A percentile compares a stretch with the other conserved stretches of the same genome.
Evolutionary conservation across 2,113 vertebrate species (phyloP).

Genomic region (Dasyurus viverrinus): DNA sequence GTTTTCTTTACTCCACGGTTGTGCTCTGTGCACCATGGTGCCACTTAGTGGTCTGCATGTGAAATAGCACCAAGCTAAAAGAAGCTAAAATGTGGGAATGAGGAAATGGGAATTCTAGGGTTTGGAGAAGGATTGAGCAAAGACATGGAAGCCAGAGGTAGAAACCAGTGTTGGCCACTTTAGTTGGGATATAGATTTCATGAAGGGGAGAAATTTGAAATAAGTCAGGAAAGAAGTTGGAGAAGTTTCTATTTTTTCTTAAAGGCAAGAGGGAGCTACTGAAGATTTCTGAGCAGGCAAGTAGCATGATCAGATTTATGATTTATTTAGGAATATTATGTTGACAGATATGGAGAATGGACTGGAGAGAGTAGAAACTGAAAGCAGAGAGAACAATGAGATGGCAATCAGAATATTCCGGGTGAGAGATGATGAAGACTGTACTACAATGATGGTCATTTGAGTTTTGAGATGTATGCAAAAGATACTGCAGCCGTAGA

Average conservation of each 20-base stretch:
- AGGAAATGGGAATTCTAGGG: background rate
- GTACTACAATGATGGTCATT: background rate
- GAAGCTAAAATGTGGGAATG: background rate
- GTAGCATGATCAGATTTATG: background rate
- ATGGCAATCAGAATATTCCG: background rate
- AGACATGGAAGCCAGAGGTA: background rate
- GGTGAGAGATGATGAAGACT: background rate
- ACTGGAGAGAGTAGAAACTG: background rate
- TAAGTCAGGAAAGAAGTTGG: background rate
- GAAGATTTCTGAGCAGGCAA: background rate
- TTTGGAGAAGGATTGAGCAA: background rate
- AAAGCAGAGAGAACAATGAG: background rate
- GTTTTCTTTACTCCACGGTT: background rate
- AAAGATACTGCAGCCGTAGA: background rate
- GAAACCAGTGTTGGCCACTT: background rate
- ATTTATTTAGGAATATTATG: too few species aligned
- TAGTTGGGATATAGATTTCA: background rate
- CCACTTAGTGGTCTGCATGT: background rate
- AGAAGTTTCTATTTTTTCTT: background rate
- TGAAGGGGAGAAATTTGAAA: background rate
- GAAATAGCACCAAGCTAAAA: background rate
- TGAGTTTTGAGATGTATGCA: background rate
- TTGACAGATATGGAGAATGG: background rate
- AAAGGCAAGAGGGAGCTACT: background rate
- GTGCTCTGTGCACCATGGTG: background rate